Evolutionary conservation across 2,888 invertebrate genomes (phyloP), one percentile per base, ranked within the genome.

Genomic region (Zeuzera pyrina): DNA sequence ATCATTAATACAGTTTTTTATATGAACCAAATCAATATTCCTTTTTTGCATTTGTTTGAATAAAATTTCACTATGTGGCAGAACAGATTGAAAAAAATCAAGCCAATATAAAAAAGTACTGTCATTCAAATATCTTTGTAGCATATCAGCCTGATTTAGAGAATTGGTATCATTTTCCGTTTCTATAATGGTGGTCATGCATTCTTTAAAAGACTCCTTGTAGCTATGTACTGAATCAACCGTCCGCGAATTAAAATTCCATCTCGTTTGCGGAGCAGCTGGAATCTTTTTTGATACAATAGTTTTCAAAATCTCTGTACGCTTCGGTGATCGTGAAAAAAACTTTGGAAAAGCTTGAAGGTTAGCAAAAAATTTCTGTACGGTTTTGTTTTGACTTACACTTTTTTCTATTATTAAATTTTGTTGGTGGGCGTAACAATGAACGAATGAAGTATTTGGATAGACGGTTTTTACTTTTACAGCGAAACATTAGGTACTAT

Each of bases 181-280:
- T 29, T 43, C 39, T 23, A 44, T 28, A 19, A 49, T 44, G 36
- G 23, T 34, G 25, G 42, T 41, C 32, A 49, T 31, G 30, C 47
- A 49, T 23, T 41, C 40, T 27, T 39, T 36, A 21, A 49, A 27
- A 30, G 30, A n/a, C 6, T 45, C 36, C 23, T 33, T 35, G 25
- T 46, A 24, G 27, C 31, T 33, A 35, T 33, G 39, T 5, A 51
- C 39, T 6, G 41, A 41, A 29, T 45, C 39, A 7, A 51, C 45
- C 12, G 35, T 37, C 12, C 42, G 27, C 15, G 36, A 40, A 30
- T 53, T 43, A 22, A 45, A 52, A 32, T 49, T 45, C 43, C n/a
- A n/a, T n/a, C n/a, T n/a, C n/a, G n/a, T n/a, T n/a, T n/a, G n/a
- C 2, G 21, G 6, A 3, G 21, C 21, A 21, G 21, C 21, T 21